These are phyloP conservation scores for Pachycephus smyrnensis DNA, from an alignment of 2,888 invertebrate genomes.

Conservation along the genomic window DNA sequence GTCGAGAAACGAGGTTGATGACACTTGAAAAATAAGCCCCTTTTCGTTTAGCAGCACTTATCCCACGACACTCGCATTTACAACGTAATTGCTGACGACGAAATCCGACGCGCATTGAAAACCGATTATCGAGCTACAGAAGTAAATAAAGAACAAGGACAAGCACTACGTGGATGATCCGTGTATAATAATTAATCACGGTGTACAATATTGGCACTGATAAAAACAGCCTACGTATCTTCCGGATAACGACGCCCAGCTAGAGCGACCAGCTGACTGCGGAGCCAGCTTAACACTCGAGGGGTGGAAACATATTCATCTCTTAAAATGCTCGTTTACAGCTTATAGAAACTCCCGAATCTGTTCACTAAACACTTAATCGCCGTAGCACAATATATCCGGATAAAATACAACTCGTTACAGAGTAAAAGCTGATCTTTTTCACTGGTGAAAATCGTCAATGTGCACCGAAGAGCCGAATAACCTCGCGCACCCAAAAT, in stretches of 20 bases:
- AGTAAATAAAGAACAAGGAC: neutral
- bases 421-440: neutral
- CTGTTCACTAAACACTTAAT: neutral
- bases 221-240: neutral
- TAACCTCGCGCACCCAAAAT: conserved; percentile 55
- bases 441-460: conserved; percentile 14
- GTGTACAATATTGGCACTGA: neutral
- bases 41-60: neutral
- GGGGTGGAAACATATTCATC: neutral
- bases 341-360: neutral
- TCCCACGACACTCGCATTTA: neutral
- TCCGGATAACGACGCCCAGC: conserved; percentile 15
- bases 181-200: neutral
- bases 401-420: neutral
- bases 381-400: neutral
- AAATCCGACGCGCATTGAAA: neutral
- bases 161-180: neutral
- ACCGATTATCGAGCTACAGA: neutral
- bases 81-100: neutral
- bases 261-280: conserved; percentile 46
- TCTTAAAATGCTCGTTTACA: neutral
- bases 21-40: conserved; percentile 21
- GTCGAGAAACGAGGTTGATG: conserved; percentile 39
- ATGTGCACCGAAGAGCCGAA: conserved; percentile 7
- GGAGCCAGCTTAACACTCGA: conserved; percentile 15